Evolutionary conservation across 2,113 vertebrate species (phyloP).

Genomic region (Brienomyrus brachyistius): DNA sequence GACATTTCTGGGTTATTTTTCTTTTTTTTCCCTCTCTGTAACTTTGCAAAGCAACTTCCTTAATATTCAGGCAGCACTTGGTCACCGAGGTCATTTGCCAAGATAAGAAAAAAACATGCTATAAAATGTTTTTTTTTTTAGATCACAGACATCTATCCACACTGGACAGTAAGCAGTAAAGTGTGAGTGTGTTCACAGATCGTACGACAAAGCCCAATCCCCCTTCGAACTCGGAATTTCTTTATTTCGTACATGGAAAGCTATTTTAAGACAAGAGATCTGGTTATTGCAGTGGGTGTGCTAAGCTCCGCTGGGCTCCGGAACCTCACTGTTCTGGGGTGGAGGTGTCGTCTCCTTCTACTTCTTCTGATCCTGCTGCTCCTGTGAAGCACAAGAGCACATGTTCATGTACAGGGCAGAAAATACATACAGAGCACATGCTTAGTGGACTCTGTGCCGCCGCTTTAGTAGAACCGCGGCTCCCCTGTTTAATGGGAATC

Average conservation of each 20-base stretch:
- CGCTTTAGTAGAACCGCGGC: neutral
- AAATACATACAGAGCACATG: neutral
- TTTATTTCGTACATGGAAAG: slow-evolving; percentile 49
- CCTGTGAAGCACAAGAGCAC: slow-evolving; percentile 45
- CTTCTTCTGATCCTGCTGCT: slow-evolving; percentile 64
- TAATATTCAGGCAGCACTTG: slow-evolving; percentile 16
- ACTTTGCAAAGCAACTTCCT: slow-evolving; percentile 45
- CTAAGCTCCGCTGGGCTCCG: slow-evolving; percentile 38
- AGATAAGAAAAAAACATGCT: slow-evolving; percentile 66
- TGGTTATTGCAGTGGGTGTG: slow-evolving; percentile 26
- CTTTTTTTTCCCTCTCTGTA: neutral
- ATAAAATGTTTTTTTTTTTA: slow-evolving; percentile 53
- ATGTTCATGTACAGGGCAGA: neutral
- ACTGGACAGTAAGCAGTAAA: slow-evolving; percentile 54
- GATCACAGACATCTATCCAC: slow-evolving; percentile 56
- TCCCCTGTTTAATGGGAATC: neutral
- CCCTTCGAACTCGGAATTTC: slow-evolving; percentile 36
- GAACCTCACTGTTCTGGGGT: slow-evolving; percentile 59
- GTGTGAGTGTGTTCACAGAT: slow-evolving; percentile 53
- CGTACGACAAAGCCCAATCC: slow-evolving; percentile 42
- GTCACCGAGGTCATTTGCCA: slow-evolving; percentile 53
- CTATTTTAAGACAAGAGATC: slow-evolving; percentile 43
- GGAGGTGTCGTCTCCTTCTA: slow-evolving; percentile 60
- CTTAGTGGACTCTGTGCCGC: neutral
- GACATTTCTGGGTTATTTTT: neutral